These are phyloP conservation scores for Calliphora vomitoria DNA, from an alignment of 2,888 invertebrate genomes.

Conservation along the genomic window DNA sequence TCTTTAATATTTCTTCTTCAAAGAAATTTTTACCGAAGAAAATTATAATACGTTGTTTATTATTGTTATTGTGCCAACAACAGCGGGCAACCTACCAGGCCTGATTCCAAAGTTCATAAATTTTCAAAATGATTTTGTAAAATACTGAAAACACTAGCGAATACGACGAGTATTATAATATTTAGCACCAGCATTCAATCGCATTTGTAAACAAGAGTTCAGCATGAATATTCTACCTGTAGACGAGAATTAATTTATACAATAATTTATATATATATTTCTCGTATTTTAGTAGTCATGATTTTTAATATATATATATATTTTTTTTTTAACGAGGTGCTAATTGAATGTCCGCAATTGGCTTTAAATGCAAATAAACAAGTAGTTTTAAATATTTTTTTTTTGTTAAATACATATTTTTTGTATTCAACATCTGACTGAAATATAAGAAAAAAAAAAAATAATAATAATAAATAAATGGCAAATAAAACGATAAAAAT, in stretches of 20 bases:
- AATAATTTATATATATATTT: background rate
- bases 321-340: slow-evolving; percentile 57
- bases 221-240: slow-evolving; percentile 21
- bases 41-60: too few relatives aligned
- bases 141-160: background rate
- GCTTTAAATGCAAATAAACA: slow-evolving; percentile 65
- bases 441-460: slow-evolving; percentile 1
- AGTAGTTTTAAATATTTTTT: slow-evolving; percentile 48
- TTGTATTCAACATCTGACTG: background rate
- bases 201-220: background rate
- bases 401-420: background rate
- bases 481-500: slow-evolving; percentile 44
- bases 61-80: too few relatives aligned
- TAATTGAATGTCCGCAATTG: slow-evolving; percentile 67
- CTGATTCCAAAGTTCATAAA: background rate
- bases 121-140: background rate
- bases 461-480: slow-evolving; percentile 10
- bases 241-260: slow-evolving; percentile 4
- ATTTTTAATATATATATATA: slow-evolving; percentile 42
- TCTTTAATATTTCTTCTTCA: too few relatives aligned
- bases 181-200: background rate
- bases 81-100: background rate
- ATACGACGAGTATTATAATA: background rate
- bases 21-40: too few relatives aligned
- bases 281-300: slow-evolving; percentile 28